Evolutionary conservation across 2,797 vertebrate species (phyloP).

Genomic region (Tokudaia muenninki): DNA sequence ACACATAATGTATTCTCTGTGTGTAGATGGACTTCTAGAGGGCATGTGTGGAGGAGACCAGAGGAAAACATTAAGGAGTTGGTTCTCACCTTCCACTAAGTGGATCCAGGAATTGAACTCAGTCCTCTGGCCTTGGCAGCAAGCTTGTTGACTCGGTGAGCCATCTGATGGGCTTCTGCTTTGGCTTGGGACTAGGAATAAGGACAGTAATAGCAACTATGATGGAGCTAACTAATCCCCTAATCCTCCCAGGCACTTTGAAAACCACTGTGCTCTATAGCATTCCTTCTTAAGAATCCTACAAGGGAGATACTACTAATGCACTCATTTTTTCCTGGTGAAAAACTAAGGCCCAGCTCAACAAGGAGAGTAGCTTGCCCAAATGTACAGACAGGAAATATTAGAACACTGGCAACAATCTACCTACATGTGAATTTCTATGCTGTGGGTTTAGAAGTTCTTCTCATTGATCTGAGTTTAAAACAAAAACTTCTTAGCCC

Average conservation of each 20-base stretch:
- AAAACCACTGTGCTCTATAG: neutral
- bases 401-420: neutral
- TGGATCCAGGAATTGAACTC: neutral
- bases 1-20: neutral
- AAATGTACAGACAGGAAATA: neutral
- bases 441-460: neutral
- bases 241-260: fast-evolving
- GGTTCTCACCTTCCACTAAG: neutral
- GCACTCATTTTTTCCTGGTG: neutral
- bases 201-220: neutral
- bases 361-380: neutral
- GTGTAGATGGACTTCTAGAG: neutral
- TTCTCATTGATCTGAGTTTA: neutral
- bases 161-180: neutral
- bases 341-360: neutral
- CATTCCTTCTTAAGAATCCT: neutral
- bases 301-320: neutral
- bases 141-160: neutral
- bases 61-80: neutral
- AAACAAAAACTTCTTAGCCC: neutral
- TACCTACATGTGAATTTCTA: neutral
- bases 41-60: neutral
- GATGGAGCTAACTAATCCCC: neutral
- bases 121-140: neutral
- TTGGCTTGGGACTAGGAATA: neutral